Base-by-base conservation (phyloP, 2,888 invertebrate species). In the Pammene fasciana region DNA sequence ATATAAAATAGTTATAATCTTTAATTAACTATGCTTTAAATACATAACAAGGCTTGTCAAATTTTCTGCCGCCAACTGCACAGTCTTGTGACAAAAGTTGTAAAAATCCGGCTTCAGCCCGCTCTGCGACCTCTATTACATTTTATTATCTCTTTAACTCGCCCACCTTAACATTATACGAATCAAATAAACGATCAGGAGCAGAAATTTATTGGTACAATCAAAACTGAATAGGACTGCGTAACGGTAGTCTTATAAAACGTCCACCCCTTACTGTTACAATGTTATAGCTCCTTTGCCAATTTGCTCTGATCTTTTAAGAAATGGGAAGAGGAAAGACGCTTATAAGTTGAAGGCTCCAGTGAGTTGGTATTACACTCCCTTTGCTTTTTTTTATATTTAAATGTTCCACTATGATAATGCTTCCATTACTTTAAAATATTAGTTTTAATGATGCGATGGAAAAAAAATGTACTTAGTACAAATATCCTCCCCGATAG, bases 211-310 rank as follows among this genome's bases (percentile, higher is more conserved):
- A 70, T 70, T 54, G 70, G 45, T 60, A 60, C 70, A 70, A 70
- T 70, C 65, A 70, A 70, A 70, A 59, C 65, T 65, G 65, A 65
- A 70, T 65, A 60, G 65, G 59, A 34, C 36, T 52, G 52, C 26
- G 64, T 38, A 67, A 50, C 62, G 48, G 46, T 18, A 43, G 36
- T 75, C 78, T 76, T 77, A 73, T 72, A 68, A 75, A 85, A 83
- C 79, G 79, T 76, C 81, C 78, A 71, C 72, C 76, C 75, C 81
- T 79, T 76, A 76, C 76, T 75, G 76, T 80, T 77, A 82, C 82
- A 78, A 73, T 78, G 75, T 79, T 78, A 80, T 82, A 79, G 78
- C 76, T 64, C 71, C 72, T 67, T 67, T 68, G 70, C 79, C 68
- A 71, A 60, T 55, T 68, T 56, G 13, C 55, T 46, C 16, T 56